Evolutionary conservation across 2,888 invertebrate species (phyloP).

Genomic region (Caenorhabditis sp.): DNA sequence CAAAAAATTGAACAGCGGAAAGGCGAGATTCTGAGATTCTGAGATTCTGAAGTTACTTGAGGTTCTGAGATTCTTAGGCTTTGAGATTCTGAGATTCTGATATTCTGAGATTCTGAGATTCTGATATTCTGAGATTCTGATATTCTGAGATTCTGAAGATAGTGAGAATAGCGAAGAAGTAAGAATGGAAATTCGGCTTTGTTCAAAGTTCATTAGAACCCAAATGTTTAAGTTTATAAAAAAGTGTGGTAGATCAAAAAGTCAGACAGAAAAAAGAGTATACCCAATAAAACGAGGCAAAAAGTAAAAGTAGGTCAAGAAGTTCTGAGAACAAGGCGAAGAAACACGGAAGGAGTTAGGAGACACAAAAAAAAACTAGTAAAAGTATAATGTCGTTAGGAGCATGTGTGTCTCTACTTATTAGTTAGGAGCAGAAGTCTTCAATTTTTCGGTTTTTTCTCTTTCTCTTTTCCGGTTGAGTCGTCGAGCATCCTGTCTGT

Average conservation of each 20-base stretch:
- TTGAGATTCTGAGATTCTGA: neutral
- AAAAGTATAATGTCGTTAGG: constrained; percentile 55
- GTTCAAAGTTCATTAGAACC: too few relatives aligned
- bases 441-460: constrained; percentile 9
- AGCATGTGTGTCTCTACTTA: constrained; percentile 31
- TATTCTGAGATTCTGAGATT: neutral
- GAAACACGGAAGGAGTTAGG: constrained; percentile 1
- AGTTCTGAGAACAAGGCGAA: constrained; percentile 3
- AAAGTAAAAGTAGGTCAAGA: constrained; percentile 1
- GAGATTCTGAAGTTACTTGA: neutral
- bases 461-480: neutral
- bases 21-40: neutral
- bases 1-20: neutral
- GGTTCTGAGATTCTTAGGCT: neutral
- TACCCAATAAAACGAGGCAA: neutral
- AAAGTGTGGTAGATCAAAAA: constrained; percentile 1
- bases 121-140: neutral
- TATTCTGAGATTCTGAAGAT: neutral
- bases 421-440: constrained; percentile 24
- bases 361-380: constrained; percentile 5
- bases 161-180: too few relatives aligned
- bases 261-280: neutral
- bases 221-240: too few relatives aligned
- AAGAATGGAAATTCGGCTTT: neutral
- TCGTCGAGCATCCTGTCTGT: neutral